Percentiles rank a stretch among this genome's conserved stretches.
Conservation (phyloP, 2,888 invertebrate genomes). For the Hirtodrosophila alboralis region DNA sequence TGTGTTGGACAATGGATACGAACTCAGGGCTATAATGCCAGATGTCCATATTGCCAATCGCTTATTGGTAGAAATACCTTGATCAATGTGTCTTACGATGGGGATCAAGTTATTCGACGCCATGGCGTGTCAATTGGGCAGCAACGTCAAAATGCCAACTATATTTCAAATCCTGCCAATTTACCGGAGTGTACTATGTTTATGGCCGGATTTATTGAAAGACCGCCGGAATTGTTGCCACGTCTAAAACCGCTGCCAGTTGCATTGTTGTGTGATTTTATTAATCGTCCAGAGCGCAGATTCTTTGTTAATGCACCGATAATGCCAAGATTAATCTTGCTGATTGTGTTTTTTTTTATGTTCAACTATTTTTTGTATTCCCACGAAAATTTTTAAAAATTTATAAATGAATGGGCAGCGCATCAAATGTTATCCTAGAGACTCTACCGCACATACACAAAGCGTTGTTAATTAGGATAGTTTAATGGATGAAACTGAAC, state of each 20-base stretch:
- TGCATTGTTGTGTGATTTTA: constrained; percentile 18
- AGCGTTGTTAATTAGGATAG: constrained; percentile 37
- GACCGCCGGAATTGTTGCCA: constrained; percentile 26
- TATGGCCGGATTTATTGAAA: constrained; percentile 1
- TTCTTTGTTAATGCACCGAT: constrained; percentile 4
- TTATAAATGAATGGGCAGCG: too few species aligned
- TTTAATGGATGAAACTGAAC: constrained; percentile 15
- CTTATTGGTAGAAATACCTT: constrained; percentile 42
- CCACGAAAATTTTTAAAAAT: too few species aligned
- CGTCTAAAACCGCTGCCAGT: constrained; percentile 36
- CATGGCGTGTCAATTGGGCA: constrained; percentile 20
- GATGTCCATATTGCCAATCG: constrained; percentile 58
- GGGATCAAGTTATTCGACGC: not conserved
- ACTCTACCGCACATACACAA: too few species aligned
- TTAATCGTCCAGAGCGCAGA: not conserved
- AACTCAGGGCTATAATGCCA: not conserved
- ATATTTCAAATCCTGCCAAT: not conserved
- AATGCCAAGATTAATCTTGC: constrained; percentile 20
- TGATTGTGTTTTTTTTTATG: too few species aligned
- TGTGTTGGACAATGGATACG: constrained; percentile 52
- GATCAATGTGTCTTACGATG: constrained; percentile 25
- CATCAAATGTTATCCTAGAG: not conserved
- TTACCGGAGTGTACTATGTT: constrained; percentile 34
- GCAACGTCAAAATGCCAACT: constrained; percentile 18
- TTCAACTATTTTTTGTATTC: too few species aligned